These are phyloP conservation scores for Crambe crambe DNA, from an alignment of 37 sponge, comb jelly and placozoan species.

Conservation along the genomic window DNA sequence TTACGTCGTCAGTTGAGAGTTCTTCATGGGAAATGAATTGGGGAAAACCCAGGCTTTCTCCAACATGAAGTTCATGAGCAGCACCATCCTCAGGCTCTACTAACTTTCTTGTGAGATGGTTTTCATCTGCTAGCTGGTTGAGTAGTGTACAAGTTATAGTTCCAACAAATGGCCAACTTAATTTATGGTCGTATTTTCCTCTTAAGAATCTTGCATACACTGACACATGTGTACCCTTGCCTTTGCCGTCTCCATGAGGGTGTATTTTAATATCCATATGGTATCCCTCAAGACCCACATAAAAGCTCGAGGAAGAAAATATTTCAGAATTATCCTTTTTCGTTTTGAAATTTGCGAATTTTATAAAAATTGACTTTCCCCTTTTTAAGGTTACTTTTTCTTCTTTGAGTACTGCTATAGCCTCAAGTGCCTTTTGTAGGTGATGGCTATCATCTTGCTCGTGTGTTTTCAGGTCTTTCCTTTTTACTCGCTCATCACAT, in stretches of 20 bases:
- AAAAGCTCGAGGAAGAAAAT: constrained; percentile 6
- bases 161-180: too few relatives aligned
- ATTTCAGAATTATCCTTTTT: background rate
- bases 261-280: constrained; percentile 20
- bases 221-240: too few relatives aligned
- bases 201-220: constrained; percentile 16
- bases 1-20: background rate
- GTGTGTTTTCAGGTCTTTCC: constrained; percentile 5
- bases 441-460: background rate
- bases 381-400: background rate
- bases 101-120: background rate
- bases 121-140: too few relatives aligned
- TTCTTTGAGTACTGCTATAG: too few relatives aligned
- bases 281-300: constrained; percentile 18
- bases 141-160: too few relatives aligned
- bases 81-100: too few relatives aligned
- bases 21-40: background rate
- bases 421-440: background rate
- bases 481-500: background rate
- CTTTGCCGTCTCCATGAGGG: constrained; percentile 13
- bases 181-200: constrained; percentile 28
- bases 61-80: too few relatives aligned
- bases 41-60: background rate
- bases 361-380: background rate
- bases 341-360: background rate